Evolutionary conservation across 2,888 invertebrate species (phyloP), one percentile per base, ranked within the genome.

Genomic region (Odontocerum albicorne): DNA sequence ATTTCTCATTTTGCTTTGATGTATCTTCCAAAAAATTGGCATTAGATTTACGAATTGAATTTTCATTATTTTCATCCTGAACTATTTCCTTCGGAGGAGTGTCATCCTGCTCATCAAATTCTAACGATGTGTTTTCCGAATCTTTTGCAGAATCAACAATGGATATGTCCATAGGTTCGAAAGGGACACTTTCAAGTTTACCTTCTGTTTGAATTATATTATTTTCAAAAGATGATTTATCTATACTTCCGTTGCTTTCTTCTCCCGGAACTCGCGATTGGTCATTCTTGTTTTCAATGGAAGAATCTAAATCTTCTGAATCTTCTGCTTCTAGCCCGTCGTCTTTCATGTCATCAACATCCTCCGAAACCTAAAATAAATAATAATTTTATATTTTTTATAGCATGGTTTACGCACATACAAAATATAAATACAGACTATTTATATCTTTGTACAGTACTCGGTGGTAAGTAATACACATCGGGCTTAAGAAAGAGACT

Each of bases 171-270:
- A 49, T 47, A 3, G 59, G 43, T 32, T 55, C 55, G 13, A 44
- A 55, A 2, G 52, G 50, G 15, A 53, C 40, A 20, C 53, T 40
- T 15, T 45, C 31, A 6, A 38, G 43, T 31, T 42, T 21, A 8
- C 32, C 39, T 21, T 55, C 59, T 6, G 21, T 21, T 22, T 40
- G 32, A 13, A 53, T 44, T 16, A 57, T 51, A 20, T 55, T 58
- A 10, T 58, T 58, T 33, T 52, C 32, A 8, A 58, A 56, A 40
- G 58, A 61, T 2, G 57, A 53, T 19, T 61, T 58, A 27, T 61
- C 61, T 58, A 61, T 58, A 22, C 58, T 58, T 8, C 57, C 60
- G 22, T 61, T 61, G 39, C 58, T 58, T 16, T 58, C 61, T 6
- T 61, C 61, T 12, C 49, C 57, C 10, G 55, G 49, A 12, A 42